Conservation (phyloP, 2,797 vertebrate genomes). For the Hydrocynus forskahlii region DNA sequence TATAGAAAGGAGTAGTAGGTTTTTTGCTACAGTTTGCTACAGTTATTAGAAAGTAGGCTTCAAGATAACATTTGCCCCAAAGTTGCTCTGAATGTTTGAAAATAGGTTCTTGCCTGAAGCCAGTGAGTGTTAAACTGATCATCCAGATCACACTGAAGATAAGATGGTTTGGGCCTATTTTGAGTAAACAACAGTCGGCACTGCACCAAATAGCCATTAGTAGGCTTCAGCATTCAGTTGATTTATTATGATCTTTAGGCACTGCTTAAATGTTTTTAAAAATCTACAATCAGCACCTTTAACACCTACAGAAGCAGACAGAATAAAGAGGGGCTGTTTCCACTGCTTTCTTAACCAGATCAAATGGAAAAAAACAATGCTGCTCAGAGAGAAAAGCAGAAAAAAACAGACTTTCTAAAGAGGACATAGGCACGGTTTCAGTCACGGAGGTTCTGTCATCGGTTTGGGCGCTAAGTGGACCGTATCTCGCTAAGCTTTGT, state of each 20-base stretch:
- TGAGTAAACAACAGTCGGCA: background rate
- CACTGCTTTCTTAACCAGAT: background rate
- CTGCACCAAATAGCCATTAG: background rate
- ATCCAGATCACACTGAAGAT: background rate
- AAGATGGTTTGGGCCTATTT: background rate
- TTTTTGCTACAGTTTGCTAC: background rate
- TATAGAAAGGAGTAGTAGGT: background rate
- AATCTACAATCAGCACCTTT: constrained; percentile 8
- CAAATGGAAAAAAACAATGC: background rate
- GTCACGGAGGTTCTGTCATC: constrained; percentile 39
- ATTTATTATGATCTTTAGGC: constrained; percentile 8
- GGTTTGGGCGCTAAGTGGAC: constrained; percentile 49
- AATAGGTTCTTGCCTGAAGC: background rate
- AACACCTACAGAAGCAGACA: background rate
- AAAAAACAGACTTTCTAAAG: constrained; percentile 35
- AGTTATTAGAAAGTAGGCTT: background rate
- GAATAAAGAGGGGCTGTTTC: background rate
- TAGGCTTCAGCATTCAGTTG: background rate
- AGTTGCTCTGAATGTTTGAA: background rate
- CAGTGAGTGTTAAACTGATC: constrained; percentile 2
- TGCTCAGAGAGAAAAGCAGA: constrained; percentile 19
- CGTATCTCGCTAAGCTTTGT: constrained; percentile 43
- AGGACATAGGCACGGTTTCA: constrained; percentile 18
- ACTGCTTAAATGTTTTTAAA: background rate
- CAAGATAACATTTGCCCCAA: background rate